Percentiles rank a stretch among this genome's conserved stretches.
phyloP scores from a whole-genome alignment of 2,888 invertebrate species.

The Spilarctia lutea region DNA sequence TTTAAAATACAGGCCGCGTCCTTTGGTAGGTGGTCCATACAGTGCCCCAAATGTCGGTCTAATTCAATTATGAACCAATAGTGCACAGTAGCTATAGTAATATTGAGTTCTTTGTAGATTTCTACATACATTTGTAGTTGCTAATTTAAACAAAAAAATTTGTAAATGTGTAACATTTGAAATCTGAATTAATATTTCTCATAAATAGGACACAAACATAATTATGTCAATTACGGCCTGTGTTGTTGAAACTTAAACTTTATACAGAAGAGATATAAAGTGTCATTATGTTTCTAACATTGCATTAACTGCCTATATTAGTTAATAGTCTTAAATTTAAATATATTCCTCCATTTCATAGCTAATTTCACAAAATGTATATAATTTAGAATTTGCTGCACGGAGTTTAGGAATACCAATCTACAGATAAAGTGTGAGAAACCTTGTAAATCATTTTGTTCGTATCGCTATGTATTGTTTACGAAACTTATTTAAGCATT shows the following conservation, averaged over 20 bases:
- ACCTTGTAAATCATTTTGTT: constrained; percentile 5
- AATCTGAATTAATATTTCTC: not conserved
- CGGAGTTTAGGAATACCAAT: not conserved
- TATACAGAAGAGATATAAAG: not conserved
- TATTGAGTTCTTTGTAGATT: not conserved
- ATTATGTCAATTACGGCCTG: not conserved
- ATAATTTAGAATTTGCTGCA: constrained; percentile 19
- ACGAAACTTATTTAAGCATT: constrained; percentile 37
- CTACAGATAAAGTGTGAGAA: constrained; percentile 5
- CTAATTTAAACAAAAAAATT: not conserved
- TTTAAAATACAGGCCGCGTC: not conserved
- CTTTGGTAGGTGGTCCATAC: too few species aligned
- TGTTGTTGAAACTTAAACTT: too few species aligned
- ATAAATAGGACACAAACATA: not conserved
- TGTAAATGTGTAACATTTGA: not conserved
- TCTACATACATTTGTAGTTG: not conserved
- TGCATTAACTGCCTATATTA: not conserved
- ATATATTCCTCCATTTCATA: not conserved
- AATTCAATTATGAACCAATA: constrained; percentile 1
- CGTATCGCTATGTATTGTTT: constrained; percentile 23
- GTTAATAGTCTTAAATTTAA: not conserved
- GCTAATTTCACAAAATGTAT: constrained; percentile 14
- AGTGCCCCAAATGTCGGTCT: constrained; percentile 14
- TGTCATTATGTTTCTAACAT: not conserved
- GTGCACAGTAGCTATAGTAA: not conserved